Evolutionary conservation across 1,140 invertebrate species (phyloP), one percentile per base, ranked within the genome.

Genomic region (Dinothrombium tinctorium): DNA sequence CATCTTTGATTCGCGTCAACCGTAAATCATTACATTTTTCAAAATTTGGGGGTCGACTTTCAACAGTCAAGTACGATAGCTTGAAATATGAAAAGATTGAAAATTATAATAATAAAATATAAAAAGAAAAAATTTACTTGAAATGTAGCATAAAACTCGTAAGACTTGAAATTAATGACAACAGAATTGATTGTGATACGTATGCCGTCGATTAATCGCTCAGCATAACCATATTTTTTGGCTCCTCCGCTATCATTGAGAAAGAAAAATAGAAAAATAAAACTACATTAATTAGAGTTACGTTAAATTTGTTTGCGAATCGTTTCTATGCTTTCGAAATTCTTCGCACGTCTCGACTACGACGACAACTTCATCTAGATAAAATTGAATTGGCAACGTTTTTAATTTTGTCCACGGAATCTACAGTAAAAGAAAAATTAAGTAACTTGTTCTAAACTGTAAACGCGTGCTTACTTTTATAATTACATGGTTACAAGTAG

Each of bases 341-440:
- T 82, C 72, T 53, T 76, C 68, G 56, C 81, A 87, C 53, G 84
- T 84, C 64, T 86, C 72, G 66, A 26, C 26, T 8, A 39, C 72
- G 50, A 92, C 78, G 49, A 73, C 68, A 22, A 92, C 80, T 63
- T 38, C 29, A 37, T 38, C 84, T 47, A 96, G 65, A 52, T 87
- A 87, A 69, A 92, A 66, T 55, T 74, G 67, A 61, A 99, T 94
- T 49, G 92, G 92, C 54, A 89, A 78, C 58, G 73, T 89, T 63
- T 92, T 95, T 32, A 99, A 60, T 57, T 92, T 92, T 41, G 89
- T 95, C 87, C 90, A 98, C 59, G 84, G 84, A 59, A 98, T 87
- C 56, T 86, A 67, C 12, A 45, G n/a, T 22, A 40, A 23, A 14
- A 25, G 37, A 36, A 23, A 11, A 15, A 21, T 21, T 7, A 11